These are phyloP conservation scores for Heterodera carotae DNA, from an alignment of 1,140 invertebrate species.

Conservation along the genomic window DNA sequence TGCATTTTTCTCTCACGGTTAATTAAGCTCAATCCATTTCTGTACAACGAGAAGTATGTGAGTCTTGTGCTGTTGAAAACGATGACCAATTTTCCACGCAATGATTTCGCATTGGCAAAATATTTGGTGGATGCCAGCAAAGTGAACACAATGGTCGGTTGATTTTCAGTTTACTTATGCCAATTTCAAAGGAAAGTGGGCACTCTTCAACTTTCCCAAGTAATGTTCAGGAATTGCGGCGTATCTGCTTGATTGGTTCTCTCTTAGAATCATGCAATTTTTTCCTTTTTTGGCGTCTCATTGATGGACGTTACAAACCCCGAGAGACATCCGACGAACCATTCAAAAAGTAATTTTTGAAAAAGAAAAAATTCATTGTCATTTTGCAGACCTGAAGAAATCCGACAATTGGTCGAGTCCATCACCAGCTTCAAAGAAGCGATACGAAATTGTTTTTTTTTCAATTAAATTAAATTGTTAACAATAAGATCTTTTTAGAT, in stretches of 20 bases:
- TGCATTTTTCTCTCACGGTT: slow-evolving; percentile 24
- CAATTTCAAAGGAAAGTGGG: not conserved
- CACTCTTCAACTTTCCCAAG: not conserved
- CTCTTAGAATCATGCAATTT: slow-evolving; percentile 64
- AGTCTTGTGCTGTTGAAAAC: slow-evolving; percentile 59
- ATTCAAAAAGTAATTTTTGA: slow-evolving; percentile 51
- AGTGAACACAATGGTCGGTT: slow-evolving; percentile 47
- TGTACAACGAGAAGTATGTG: slow-evolving; percentile 59
- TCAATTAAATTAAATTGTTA: not conserved
- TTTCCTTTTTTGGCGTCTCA: slow-evolving; percentile 72
- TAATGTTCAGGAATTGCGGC: slow-evolving; percentile 54
- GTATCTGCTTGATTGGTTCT: slow-evolving; percentile 55
- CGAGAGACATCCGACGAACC: slow-evolving; percentile 57
- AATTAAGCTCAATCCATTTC: slow-evolving; percentile 41
- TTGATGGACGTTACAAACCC: slow-evolving; percentile 69
- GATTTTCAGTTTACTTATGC: no score
- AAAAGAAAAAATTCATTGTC: not conserved
- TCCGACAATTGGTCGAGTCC: slow-evolving; percentile 62
- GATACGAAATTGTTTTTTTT: slow-evolving; percentile 80
- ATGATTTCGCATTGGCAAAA: slow-evolving; percentile 62
- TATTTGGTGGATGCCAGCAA: slow-evolving; percentile 60
- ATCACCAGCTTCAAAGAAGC: slow-evolving; percentile 90
- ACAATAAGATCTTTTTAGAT: slow-evolving; percentile 68
- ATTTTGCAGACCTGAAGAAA: slow-evolving; percentile 37
- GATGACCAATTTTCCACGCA: slow-evolving; percentile 62